Base-by-base conservation (phyloP, 2,888 invertebrate species). In the Rotaria socialis region DNA sequence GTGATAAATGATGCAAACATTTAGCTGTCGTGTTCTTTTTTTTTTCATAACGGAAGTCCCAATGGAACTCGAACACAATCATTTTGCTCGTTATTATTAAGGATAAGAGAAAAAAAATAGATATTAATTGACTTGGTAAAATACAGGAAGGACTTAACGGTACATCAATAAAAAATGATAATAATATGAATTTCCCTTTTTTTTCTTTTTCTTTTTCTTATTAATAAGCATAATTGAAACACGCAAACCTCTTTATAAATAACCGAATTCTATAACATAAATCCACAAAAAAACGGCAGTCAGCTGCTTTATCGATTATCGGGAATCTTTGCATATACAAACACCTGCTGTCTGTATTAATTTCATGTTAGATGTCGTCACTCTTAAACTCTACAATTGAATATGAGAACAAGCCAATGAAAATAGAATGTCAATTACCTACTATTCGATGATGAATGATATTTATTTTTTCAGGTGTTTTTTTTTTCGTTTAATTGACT, bases 1-100 rank as follows among this genome's bases (percentile, higher is more conserved):
- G 27, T 67, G 27, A 67, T 27, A 67, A 67, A 67, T 35, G 67
- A 67, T 67, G 35, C 67, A 67, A 67, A 67, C 67, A 67, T 67
- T 27, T 67, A 67, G n/a, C 14, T 67, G 14, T 67, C 27, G 16
- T 27, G 27, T 35, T 35, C 11, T 67, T 67, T n/a, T 35, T n/a
- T 35, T 35, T 67, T 14, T 35, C 27, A 8, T 6, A 27, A 67
- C 10, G 35, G 35, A 67, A 67, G 35, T 27, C 27, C 67, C 27
- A 14, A 27, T 27, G 5, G 11, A 16, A 67, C 27, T 11, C 4
- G 16, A 16, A 19, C 10, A 56, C 19, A 56, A 24, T 22, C 24
- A 56, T 67, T 16, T 16, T 35, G 11, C 35, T 27, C 67, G 27
- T 27, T 16, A 11, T 10, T n/a, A 35, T 67, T 27, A 35, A 67